These are phyloP conservation scores for Phenganax marumi DNA, from an alignment of 92 coral and sea anemone species.

Conservation along the genomic window DNA sequence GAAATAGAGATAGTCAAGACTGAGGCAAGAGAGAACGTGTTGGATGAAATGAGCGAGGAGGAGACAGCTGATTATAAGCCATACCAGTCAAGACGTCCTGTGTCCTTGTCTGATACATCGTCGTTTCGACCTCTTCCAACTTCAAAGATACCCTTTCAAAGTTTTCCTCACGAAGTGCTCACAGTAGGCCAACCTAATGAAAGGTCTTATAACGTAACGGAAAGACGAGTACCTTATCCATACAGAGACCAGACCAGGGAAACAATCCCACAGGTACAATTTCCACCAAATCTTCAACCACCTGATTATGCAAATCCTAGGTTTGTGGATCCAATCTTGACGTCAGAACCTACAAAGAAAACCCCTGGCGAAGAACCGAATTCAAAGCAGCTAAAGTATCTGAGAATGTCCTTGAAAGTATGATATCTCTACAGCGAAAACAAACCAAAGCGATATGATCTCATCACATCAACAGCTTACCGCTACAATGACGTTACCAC, in stretches of 20 bases:
- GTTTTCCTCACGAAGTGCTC: not conserved
- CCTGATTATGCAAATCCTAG: not conserved
- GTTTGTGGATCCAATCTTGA: not conserved
- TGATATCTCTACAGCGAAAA: constrained; percentile 36
- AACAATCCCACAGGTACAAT: not conserved
- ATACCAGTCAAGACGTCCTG: not conserved
- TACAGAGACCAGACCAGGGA: not conserved
- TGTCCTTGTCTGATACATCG: not conserved
- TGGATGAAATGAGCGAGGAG: constrained; percentile 37
- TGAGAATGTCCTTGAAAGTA: constrained; percentile 18
- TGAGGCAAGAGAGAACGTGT: constrained; percentile 51
- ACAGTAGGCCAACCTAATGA: not conserved
- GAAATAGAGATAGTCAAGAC: constrained; percentile 57
- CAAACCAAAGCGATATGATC: constrained; percentile 55
- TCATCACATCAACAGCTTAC: constrained; percentile 55
- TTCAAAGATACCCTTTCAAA: not conserved
- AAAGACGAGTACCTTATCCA: not conserved
- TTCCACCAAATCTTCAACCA: not conserved
- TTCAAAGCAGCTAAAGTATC: not conserved
- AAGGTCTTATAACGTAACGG: not conserved
- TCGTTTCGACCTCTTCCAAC: not conserved
- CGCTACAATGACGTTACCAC: constrained; percentile 61
- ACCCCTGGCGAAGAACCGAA: not conserved
- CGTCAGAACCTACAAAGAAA: not conserved
- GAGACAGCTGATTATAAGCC: not conserved